Conservation (phyloP, 1,140 invertebrate genomes). For the Coelopa frigida region DNA sequence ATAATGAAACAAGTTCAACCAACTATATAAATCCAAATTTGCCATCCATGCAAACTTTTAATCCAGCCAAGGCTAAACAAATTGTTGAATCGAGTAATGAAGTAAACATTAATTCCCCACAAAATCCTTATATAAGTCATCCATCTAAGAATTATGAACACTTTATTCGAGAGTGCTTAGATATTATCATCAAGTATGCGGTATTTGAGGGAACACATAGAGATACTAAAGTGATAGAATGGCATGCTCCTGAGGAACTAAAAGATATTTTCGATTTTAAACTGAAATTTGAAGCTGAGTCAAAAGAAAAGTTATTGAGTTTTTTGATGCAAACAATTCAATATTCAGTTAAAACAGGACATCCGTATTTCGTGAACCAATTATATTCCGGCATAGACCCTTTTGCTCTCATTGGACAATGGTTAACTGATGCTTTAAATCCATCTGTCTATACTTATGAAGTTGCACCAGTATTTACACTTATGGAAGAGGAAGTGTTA, state of each 20-base stretch:
- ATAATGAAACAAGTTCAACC: no score
- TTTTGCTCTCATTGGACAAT: slow-evolving; percentile 74
- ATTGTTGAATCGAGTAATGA: neutral
- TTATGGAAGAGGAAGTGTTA: slow-evolving; percentile 78
- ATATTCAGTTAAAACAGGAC: slow-evolving; percentile 81
- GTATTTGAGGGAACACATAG: slow-evolving; percentile 66
- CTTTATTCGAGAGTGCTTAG: slow-evolving; percentile 57
- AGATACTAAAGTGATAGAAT: slow-evolving; percentile 64
- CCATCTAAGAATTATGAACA: no score
- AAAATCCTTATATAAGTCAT: slow-evolving; percentile 19
- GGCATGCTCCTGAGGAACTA: slow-evolving; percentile 62
- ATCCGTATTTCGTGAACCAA: slow-evolving; percentile 81
- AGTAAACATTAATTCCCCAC: neutral
- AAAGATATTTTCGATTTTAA: slow-evolving; percentile 58
- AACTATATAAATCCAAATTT: no score
- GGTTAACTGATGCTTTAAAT: slow-evolving; percentile 78
- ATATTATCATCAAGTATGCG: slow-evolving; percentile 64
- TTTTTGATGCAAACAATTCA: no score
- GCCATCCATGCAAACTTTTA: slow-evolving; percentile 14
- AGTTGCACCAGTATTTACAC: slow-evolving; percentile 77
- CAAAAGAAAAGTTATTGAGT: slow-evolving; percentile 59
- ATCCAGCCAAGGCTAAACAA: neutral
- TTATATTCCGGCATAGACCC: slow-evolving; percentile 76
- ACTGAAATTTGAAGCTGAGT: slow-evolving; percentile 50
- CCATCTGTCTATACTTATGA: slow-evolving; percentile 85